Base-by-base conservation (phyloP, 2,797 vertebrate genomes). In the Oryzias sinensis region DNA sequence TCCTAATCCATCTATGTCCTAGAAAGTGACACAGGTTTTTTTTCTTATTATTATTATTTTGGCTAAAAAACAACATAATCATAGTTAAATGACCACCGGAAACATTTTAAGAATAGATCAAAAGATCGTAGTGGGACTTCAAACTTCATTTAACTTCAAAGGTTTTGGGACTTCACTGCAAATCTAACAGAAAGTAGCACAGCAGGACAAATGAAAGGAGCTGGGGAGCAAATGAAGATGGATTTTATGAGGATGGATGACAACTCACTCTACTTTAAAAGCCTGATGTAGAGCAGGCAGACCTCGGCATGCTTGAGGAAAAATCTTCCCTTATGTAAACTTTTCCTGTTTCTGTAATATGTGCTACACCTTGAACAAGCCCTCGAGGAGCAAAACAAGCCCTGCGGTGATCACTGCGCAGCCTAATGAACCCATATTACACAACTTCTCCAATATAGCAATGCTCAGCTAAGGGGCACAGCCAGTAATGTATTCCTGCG, bases 381-480 rank as follows among this genome's bases (percentile, higher is more conserved):
- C 85, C 84, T 80, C 50, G 13, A 82, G 84, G 77, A 72, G 49
- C 45, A 67, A 68, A 76, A 81, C 77, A 77, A 70, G 79, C 60
- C 71, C 59, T 51, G 56, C 16, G 72, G 65, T 77, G 75, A 82
- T 83, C 76, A 78, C 74, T 22, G 80, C 85, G 71, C 64, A 68
- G 68, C 70, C 66, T 87, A 82, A 88, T 87, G 84, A 88, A 88
- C 78, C 72, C 74, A 78, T 79, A 83, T 86, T 85, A 87, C 78
- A 84, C 74, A 63, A 59, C 71, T 71, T 45, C 62, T 60, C 72
- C 78, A 79, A 80, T 80, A 84, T 64, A 80, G 63, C 69, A 52
- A 55, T 73, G 80, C 76, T 77, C 80, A 85, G 72, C 79, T 74
- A 79, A 79, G 83, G 87, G 72, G 62, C 79, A 77, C 48, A 72